These are phyloP conservation scores for Helleia helle DNA, from an alignment of 2,888 invertebrate species.

Conservation along the genomic window DNA sequence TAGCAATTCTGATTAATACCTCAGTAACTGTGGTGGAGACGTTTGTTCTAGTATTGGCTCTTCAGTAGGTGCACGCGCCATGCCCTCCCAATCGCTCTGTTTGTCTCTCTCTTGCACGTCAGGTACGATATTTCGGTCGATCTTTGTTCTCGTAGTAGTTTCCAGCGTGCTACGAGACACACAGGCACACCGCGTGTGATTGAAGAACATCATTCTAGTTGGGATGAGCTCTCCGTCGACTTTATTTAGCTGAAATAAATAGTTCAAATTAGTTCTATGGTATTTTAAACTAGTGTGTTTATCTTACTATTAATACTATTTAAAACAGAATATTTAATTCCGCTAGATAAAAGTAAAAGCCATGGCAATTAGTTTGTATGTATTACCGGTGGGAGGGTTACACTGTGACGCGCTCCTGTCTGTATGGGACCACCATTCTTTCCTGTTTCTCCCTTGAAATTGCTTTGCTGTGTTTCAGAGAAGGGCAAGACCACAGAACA, in stretches of 20 bases:
- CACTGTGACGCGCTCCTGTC: no score
- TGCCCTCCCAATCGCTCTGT: constrained; percentile 33
- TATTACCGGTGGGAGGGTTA: no score
- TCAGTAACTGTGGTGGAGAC: constrained; percentile 47
- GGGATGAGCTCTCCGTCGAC: constrained; percentile 40
- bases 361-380: neutral
- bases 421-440: no score
- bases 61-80: constrained; percentile 32
- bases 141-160: constrained; percentile 25
- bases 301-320: no score
- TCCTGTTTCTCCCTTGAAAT: no score
- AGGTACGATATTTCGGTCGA: constrained; percentile 20
- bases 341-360: neutral
- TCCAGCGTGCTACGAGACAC: constrained; percentile 43
- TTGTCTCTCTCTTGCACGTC: constrained; percentile 24
- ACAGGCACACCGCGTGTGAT: constrained; percentile 59
- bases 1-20: no score
- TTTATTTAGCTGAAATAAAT: constrained; percentile 42
- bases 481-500: no score
- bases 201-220: constrained; percentile 53
- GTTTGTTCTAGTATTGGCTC: constrained; percentile 39
- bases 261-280: no score
- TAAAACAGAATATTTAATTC: no score
- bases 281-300: no score
- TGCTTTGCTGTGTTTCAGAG: no score